Conservation (phyloP, 1,140 invertebrate species). For the Eurosta solidaginis region DNA sequence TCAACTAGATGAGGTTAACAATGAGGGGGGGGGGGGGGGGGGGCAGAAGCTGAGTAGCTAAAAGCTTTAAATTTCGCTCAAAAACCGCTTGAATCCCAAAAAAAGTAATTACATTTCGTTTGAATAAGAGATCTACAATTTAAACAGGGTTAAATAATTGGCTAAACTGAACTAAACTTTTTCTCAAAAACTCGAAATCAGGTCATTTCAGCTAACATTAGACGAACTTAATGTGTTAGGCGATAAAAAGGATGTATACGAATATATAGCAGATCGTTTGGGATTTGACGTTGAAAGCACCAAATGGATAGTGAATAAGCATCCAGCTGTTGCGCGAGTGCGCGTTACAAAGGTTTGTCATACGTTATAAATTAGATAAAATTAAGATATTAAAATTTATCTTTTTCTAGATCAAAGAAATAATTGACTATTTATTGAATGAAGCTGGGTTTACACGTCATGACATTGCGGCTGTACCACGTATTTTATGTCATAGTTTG, state of each 20-base stretch:
- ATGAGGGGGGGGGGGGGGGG: too few species aligned
- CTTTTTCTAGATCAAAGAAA: slow-evolving; percentile 57
- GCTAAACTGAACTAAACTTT: too few species aligned
- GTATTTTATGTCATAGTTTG: slow-evolving; percentile 62
- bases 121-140: background rate
- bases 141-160: background rate
- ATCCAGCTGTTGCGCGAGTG: slow-evolving; percentile 60
- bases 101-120: background rate
- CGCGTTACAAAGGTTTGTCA: slow-evolving; percentile 60
- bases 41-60: background rate
- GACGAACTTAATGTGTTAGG: slow-evolving; percentile 62
- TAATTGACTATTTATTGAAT: slow-evolving; percentile 62
- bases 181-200: slow-evolving; percentile 19
- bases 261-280: slow-evolving; percentile 62
- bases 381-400: background rate
- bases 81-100: background rate
- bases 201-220: slow-evolving; percentile 58
- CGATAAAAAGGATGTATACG: slow-evolving; percentile 52
- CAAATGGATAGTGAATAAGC: slow-evolving; percentile 57
- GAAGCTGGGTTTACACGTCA: slow-evolving; percentile 59
- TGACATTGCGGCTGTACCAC: slow-evolving; percentile 61
- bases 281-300: slow-evolving; percentile 55
- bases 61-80: background rate
- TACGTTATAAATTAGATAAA: background rate
- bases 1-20: too few species aligned